These are phyloP conservation scores for Misgurnus mizolepis DNA, from an alignment of 2,113 vertebrate genomes.

Conservation along the genomic window DNA sequence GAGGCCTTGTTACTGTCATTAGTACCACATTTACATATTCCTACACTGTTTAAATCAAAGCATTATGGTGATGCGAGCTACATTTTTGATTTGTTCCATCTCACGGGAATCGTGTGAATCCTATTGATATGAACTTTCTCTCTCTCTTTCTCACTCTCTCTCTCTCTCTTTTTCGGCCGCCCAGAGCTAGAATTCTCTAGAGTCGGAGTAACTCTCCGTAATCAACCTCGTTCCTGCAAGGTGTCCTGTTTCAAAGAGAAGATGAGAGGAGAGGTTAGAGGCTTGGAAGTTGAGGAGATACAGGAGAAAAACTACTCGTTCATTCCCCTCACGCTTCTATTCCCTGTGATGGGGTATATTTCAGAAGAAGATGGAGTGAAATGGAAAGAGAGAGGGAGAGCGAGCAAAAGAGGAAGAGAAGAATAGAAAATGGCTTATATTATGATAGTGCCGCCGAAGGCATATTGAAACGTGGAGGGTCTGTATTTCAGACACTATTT, in stretches of 20 bases:
- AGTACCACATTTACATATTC: conserved; percentile 18
- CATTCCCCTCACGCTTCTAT: conserved; percentile 1
- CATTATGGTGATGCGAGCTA: neutral
- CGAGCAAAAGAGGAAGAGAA: neutral
- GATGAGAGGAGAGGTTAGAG: neutral
- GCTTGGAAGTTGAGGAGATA: neutral
- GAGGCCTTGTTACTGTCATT: neutral
- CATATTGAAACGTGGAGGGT: conserved; percentile 32
- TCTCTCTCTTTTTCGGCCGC: neutral
- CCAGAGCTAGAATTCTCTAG: conserved; percentile 29
- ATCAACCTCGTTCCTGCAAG: conserved; percentile 26
- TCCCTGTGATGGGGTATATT: conserved; percentile 16
- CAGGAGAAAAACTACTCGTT: neutral
- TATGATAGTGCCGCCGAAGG: conserved; percentile 20
- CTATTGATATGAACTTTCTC: neutral
- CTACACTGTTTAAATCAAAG: conserved; percentile 4
- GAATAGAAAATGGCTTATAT: neutral
- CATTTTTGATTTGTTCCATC: neutral
- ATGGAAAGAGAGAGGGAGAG: neutral
- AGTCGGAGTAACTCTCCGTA: conserved; percentile 12
- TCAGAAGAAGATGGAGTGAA: conserved; percentile 15
- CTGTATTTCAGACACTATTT: conserved; percentile 20
- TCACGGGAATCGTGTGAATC: neutral
- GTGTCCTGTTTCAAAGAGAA: conserved; percentile 29
- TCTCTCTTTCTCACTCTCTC: neutral